Base-by-base conservation (phyloP, 2,797 vertebrate species). In the Helostoma temminkii region DNA sequence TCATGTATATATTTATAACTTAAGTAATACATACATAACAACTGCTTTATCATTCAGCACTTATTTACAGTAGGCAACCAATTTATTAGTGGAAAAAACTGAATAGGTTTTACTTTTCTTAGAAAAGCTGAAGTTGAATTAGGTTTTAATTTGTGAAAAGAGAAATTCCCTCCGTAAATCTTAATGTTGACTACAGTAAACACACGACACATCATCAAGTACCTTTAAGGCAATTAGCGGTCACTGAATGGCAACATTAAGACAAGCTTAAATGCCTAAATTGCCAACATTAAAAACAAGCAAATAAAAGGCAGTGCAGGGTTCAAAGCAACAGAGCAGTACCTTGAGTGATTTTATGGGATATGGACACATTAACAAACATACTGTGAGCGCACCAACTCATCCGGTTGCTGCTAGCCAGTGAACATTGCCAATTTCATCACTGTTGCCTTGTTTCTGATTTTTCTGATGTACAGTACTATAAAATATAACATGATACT, bases 221-320 rank as follows among this genome's bases (percentile, higher is more conserved):
- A 74, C 74, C 65, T 74, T 80, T 71, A 64, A 74, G 73, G 85
- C 74, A 86, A 88, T 89, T 81, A 88, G 72, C 71, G 18, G 26
- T 71, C 62, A 61, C 80, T 62, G 67, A 77, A 76, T 73, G 77
- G 82, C 74, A 74, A 74, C 88, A 90, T 88, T 86, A 87, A 71
- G 76, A 78, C 57, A 41, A 63, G 79, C 81, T 85, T 83, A 84
- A 92, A 88, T n/a, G 57, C 65, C 76, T 86, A 86, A 90, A 92
- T 91, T 80, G 73, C 77, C 65, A 56, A 86, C 80, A 83, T 88
- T 89, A 89, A 85, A 88, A 73, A 66, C 78, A 73, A n/a, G 65
- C 71, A 84, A 82, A 87, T 76, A 80, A 52, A 59, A 64, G 50
- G 54, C 46, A 63, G 82, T 69, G 76, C 86, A 85, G 88, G 75